phyloP scores from a whole-genome alignment of 2,113 vertebrate genomes.

The Galeopterus variegatus region DNA sequence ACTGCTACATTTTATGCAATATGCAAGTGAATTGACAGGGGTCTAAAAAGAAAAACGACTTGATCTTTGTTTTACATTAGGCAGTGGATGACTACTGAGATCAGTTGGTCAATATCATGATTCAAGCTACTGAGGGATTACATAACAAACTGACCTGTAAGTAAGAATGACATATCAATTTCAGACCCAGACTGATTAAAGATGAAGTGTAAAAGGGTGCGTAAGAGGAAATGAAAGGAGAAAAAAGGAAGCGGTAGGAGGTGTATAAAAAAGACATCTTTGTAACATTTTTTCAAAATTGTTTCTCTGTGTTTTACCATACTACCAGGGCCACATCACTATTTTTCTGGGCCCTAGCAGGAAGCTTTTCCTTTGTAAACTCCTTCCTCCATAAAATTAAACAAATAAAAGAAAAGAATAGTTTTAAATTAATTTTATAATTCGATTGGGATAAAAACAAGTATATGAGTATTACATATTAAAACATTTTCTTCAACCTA shows the following conservation, averaged over 20 bases:
- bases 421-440: conserved; percentile 48
- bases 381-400: background rate
- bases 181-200: conserved; percentile 71
- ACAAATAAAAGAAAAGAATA: background rate
- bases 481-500: background rate
- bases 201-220: background rate
- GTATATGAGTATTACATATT: background rate
- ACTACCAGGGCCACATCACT: background rate
- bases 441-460: background rate
- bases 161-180: conserved; percentile 83
- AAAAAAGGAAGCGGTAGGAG: background rate
- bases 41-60: background rate
- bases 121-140: conserved; percentile 64
- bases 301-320: background rate
- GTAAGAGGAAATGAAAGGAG: background rate
- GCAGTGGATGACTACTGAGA: conserved; percentile 67
- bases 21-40: background rate
- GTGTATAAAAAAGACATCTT: background rate
- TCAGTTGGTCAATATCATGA: conserved; percentile 81
- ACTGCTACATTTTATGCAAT: background rate
- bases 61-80: conserved; percentile 13
- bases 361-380: conserved; percentile 30
- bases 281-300: background rate
- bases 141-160: conserved; percentile 75
- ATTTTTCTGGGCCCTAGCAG: background rate